A percentile compares a stretch with the other conserved stretches of the same genome.
Conservation (phyloP, 2,888 invertebrate species). For the Cinara cedri region DNA sequence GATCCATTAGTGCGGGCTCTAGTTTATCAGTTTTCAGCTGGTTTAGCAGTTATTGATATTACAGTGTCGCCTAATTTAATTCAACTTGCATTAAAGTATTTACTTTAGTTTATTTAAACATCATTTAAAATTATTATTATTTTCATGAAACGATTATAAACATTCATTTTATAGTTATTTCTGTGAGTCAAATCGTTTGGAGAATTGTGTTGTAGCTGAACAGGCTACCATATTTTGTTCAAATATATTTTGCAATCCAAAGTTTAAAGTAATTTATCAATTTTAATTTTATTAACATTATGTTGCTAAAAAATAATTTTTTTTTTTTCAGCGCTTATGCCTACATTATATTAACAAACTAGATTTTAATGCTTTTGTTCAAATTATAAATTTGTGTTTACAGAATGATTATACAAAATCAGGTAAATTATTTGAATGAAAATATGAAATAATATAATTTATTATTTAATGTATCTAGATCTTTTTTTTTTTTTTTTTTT, state of each 20-base stretch:
- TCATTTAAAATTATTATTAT: background rate
- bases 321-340: constrained; percentile 39
- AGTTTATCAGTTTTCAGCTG: constrained; percentile 49
- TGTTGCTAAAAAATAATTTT: background rate
- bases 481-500: background rate
- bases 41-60: constrained; percentile 44
- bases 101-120: background rate
- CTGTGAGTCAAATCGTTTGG: constrained; percentile 36
- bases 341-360: constrained; percentile 24
- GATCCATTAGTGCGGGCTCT: constrained; percentile 45
- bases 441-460: no score
- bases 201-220: constrained; percentile 41
- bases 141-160: background rate
- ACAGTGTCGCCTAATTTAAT: constrained; percentile 38
- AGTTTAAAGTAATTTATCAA: constrained; percentile 39
- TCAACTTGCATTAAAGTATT: constrained; percentile 40
- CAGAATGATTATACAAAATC: constrained; percentile 19
- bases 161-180: constrained; percentile 37
- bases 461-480: background rate
- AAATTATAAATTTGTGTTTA: constrained; percentile 34
- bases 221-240: constrained; percentile 45
- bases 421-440: background rate
- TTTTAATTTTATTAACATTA: background rate
- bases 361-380: constrained; percentile 32
- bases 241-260: constrained; percentile 42